Conservation (phyloP, 1,140 invertebrate species). For the Hesperophylax magnus region DNA sequence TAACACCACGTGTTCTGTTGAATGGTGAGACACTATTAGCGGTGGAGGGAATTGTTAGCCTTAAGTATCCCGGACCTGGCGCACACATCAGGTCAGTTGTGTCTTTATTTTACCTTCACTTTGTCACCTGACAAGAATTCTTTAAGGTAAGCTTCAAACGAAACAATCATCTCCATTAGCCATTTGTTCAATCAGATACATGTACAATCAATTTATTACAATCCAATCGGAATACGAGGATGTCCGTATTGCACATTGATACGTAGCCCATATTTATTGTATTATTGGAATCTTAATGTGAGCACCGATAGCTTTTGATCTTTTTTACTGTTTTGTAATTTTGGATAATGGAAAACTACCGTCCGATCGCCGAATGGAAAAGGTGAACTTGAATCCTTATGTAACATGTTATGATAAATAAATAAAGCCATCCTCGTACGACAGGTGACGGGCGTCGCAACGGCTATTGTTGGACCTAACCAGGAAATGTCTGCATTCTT, state of each 20-base stretch:
- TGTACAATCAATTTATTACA: background rate
- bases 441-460: constrained; percentile 58
- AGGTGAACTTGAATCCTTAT: constrained; percentile 50
- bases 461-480: constrained; percentile 56
- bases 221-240: background rate
- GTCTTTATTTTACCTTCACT: constrained; percentile 46
- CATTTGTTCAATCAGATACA: constrained; percentile 35
- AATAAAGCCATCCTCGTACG: constrained; percentile 15
- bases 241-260: constrained; percentile 32
- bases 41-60: constrained; percentile 56
- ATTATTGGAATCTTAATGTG: constrained; percentile 48
- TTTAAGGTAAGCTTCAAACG: constrained; percentile 55
- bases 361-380: constrained; percentile 46
- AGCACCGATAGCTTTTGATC: constrained; percentile 49
- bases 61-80: constrained; percentile 54
- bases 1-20: constrained; percentile 49
- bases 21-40: constrained; percentile 54
- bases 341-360: constrained; percentile 47
- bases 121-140: constrained; percentile 47
- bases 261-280: constrained; percentile 23
- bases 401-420: constrained; percentile 40
- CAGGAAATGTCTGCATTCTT: constrained; percentile 18
- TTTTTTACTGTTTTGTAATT: constrained; percentile 51
- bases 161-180: constrained; percentile 36
- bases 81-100: constrained; percentile 55